phyloP scores from a whole-genome alignment of 2,113 vertebrate genomes.

The Bubo bubo region DNA sequence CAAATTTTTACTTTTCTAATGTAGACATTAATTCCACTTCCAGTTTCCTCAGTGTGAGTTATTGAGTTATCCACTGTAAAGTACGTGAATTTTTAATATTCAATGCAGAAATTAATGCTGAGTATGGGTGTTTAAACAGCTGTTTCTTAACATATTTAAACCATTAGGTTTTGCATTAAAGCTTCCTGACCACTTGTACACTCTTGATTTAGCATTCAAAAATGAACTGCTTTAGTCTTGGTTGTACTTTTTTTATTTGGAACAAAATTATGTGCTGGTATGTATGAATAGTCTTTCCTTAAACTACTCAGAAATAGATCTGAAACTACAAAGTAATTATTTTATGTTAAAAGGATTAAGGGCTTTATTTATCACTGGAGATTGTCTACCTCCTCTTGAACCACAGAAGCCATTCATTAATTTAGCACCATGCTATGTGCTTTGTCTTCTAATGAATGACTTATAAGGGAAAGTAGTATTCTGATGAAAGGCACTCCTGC shows the following conservation, averaged over 20 bases:
- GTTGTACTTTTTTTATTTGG: neutral
- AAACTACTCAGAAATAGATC: neutral
- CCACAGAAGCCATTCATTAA: neutral
- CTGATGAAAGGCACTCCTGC: neutral
- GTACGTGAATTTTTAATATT: neutral
- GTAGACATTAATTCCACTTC: neutral
- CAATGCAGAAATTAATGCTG: neutral
- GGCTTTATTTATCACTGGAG: neutral
- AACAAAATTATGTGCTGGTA: neutral
- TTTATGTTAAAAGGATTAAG: neutral
- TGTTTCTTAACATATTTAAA: neutral
- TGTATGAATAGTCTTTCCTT: neutral
- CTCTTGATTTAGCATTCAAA: neutral
- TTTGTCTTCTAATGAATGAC: neutral
- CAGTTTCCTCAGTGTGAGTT: neutral
- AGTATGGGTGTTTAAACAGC: neutral
- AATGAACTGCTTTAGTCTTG: neutral
- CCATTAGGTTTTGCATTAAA: neutral
- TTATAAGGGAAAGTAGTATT: neutral
- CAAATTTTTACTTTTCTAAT: neutral
- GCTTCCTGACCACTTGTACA: neutral
- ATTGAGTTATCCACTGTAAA: neutral
- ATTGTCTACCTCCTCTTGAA: neutral
- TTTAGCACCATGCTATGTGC: neutral
- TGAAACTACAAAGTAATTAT: neutral